phyloP scores from a whole-genome alignment of 23 tunicate genomes.

The Styela plicata region DNA sequence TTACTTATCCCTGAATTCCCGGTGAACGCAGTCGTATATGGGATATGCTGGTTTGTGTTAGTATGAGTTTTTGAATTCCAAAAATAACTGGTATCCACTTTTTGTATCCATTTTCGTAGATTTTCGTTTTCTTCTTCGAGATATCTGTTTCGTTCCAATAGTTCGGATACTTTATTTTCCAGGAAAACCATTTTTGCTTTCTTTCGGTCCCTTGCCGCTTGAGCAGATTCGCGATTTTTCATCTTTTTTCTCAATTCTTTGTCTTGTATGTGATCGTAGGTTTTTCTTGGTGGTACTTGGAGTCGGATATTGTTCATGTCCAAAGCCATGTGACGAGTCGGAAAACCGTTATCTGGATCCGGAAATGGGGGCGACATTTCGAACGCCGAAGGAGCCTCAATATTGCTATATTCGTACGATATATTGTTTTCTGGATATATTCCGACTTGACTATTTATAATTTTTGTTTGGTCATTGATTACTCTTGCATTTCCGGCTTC shows the following conservation, averaged over 20 bases:
- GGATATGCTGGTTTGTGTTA: not conserved
- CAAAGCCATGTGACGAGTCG: not conserved
- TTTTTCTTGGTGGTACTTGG: constrained; percentile 43
- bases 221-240: constrained; percentile 96
- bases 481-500: not conserved
- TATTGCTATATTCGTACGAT: not conserved
- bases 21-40: not conserved
- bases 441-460: not conserved
- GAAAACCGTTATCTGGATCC: not conserved
- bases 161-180: constrained; percentile 71
- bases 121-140: constrained; percentile 67
- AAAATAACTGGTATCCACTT: constrained; percentile 40
- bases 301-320: not conserved
- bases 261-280: constrained; percentile 76
- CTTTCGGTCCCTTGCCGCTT: constrained; percentile 93
- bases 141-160: constrained; percentile 58
- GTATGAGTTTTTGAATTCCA: not conserved
- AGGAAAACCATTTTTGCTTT: constrained; percentile 92
- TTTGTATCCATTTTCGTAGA: constrained; percentile 46
- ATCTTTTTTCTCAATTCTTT: constrained; percentile 90
- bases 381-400: not conserved
- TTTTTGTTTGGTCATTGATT: not conserved
- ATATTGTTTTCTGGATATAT: not conserved
- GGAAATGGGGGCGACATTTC: not conserved
- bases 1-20: not conserved